Conservation (phyloP, 2,888 invertebrate genomes). For the Charanyca ferruginea region DNA sequence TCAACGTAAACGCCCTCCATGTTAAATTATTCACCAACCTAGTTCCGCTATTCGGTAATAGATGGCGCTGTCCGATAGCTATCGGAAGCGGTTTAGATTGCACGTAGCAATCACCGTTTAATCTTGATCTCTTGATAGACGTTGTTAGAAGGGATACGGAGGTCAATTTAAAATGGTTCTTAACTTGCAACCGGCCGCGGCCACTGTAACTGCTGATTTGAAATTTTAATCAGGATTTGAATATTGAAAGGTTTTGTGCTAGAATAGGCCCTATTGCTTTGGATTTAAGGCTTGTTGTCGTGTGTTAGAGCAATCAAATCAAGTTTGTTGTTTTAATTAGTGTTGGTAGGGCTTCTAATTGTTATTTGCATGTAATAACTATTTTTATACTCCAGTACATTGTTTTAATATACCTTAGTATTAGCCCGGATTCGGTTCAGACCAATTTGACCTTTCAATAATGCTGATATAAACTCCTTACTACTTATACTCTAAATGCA, state of each 20-base stretch:
- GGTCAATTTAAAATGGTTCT: constrained; percentile 47
- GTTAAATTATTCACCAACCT: constrained; percentile 64
- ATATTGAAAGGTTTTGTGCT: constrained; percentile 10
- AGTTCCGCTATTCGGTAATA: constrained; percentile 63
- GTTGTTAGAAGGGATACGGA: constrained; percentile 33
- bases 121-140: constrained; percentile 62
- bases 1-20: constrained; percentile 15
- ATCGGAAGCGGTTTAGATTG: constrained; percentile 72
- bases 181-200: constrained; percentile 51
- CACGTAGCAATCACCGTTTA: constrained; percentile 61
- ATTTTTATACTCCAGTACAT: constrained; percentile 10
- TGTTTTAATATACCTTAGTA: not conserved
- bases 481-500: too few relatives aligned
- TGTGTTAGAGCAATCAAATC: not conserved
- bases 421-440: not conserved
- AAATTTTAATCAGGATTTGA: constrained; percentile 58
- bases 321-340: constrained; percentile 35
- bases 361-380: constrained; percentile 31
- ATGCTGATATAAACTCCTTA: too few relatives aligned
- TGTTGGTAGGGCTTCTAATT: constrained; percentile 19
- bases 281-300: rapidly evolving
- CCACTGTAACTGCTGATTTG: constrained; percentile 60
- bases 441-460: not conserved
- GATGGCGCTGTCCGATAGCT: constrained; percentile 71
- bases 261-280: not conserved